Conservation (phyloP, 2,888 invertebrate genomes). For the Tanytarsus gracilentus region DNA sequence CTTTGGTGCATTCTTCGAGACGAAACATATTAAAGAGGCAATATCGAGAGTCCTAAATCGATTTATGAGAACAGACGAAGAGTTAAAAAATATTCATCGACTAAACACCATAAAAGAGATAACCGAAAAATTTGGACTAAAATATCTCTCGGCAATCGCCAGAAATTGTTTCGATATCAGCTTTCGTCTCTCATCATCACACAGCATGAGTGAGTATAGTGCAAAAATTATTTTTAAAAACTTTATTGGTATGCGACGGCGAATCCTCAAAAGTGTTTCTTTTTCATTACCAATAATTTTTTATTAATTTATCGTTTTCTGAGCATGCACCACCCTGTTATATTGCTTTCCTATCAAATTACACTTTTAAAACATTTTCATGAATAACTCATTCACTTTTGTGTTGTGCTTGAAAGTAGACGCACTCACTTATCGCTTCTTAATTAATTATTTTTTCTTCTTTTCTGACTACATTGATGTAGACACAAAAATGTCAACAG, state of each 20-base stretch:
- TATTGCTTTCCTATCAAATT: conserved; percentile 19
- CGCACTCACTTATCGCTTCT: not conserved
- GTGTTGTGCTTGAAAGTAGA: not conserved
- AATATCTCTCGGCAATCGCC: conserved; percentile 9
- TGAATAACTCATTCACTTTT: not conserved
- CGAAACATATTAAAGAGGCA: not conserved
- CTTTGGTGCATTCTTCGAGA: not conserved
- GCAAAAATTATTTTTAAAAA: no score
- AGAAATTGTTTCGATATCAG: conserved; percentile 22
- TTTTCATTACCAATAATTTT: not conserved
- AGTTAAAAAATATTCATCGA: not conserved
- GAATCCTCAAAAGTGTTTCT: conserved; percentile 1
- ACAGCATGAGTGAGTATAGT: conserved; percentile 13
- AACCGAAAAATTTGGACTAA: not conserved
- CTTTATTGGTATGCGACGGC: no score
- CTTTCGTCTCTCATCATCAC: not conserved
- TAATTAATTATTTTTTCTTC: not conserved
- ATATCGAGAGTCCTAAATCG: not conserved
- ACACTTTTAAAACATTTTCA: no score
- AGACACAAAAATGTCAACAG: conserved; percentile 29
- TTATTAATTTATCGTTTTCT: not conserved
- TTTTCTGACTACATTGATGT: not conserved
- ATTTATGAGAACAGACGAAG: conserved; percentile 5
- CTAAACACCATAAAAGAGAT: conserved; percentile 13
- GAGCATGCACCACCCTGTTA: not conserved